phyloP scores from a whole-genome alignment of 2,888 invertebrate genomes.

The Conomelus anceps region DNA sequence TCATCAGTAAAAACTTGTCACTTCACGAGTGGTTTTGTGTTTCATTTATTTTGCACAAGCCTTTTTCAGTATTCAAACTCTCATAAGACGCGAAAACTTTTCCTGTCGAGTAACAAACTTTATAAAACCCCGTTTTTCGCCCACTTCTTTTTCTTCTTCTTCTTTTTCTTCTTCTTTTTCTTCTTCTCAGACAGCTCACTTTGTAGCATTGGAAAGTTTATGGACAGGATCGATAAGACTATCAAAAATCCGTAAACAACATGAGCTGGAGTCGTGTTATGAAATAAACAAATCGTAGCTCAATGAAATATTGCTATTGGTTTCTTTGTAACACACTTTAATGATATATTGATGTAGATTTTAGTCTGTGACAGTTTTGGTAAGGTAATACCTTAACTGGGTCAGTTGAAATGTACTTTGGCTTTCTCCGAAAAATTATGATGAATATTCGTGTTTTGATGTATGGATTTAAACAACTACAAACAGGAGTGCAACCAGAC shows the following conservation, averaged over 20 bases:
- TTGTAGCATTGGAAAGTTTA: not conserved
- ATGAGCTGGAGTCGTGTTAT: not conserved
- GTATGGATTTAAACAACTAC: too few relatives aligned
- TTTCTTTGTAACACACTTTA: too few relatives aligned
- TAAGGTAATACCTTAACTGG: too few relatives aligned
- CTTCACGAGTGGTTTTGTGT: not conserved
- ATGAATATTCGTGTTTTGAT: too few relatives aligned
- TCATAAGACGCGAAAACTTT: not conserved
- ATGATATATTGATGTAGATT: too few relatives aligned
- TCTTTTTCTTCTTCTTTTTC: not conserved
- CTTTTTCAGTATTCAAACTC: not conserved
- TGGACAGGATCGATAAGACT: not conserved
- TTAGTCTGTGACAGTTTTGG: too few relatives aligned
- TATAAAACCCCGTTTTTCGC: not conserved
- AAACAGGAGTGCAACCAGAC: too few relatives aligned
- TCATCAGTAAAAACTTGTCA: not conserved
- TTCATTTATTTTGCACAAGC: not conserved
- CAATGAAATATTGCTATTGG: not conserved
- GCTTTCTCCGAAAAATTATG: too few relatives aligned
- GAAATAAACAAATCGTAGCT: not conserved
- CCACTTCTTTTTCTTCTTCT: not conserved
- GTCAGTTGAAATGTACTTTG: too few relatives aligned
- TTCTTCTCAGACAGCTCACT: not conserved
- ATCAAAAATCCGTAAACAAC: not conserved
- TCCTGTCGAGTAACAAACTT: not conserved